Percentiles rank a stretch among this genome's conserved stretches.
These are phyloP conservation scores for Thermophis baileyi DNA, from an alignment of 2,113 vertebrate species.

Conservation along the genomic window DNA sequence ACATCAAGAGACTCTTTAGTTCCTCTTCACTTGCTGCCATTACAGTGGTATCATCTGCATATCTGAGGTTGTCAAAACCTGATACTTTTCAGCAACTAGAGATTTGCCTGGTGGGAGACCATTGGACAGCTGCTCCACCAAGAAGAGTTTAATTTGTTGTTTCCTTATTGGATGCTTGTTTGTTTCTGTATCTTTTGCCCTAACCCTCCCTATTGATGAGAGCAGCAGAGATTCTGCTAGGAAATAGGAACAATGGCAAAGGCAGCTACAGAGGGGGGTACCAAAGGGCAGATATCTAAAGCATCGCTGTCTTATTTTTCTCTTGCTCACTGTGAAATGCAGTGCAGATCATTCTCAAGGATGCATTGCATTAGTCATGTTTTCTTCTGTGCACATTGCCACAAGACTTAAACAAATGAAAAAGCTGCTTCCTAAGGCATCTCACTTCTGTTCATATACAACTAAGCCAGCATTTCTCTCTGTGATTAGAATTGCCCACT, in stretches of 20 bases:
- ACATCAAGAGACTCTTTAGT: too few relatives aligned
- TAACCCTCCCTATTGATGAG: background rate
- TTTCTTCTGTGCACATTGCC: background rate
- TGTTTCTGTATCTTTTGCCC: background rate
- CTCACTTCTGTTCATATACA: background rate
- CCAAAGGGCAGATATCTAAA: background rate
- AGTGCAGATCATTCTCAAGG: background rate
- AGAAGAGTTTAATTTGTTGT: background rate
- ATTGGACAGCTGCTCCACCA: background rate
- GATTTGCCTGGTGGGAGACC: background rate
- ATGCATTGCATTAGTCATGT: background rate
- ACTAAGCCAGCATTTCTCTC: background rate
- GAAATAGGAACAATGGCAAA: background rate
- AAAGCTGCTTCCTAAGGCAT: background rate
- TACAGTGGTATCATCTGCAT: too few relatives aligned
- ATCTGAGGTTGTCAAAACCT: too few relatives aligned
- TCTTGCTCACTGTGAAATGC: background rate
- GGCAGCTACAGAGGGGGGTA: background rate
- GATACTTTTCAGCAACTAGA: background rate
- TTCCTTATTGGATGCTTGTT: background rate
- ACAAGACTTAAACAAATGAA: background rate
- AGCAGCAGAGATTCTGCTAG: background rate
- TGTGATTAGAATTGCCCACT: background rate
- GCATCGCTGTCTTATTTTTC: background rate
- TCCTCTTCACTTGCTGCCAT: too few relatives aligned